Evolutionary conservation across 1,140 invertebrate genomes (phyloP).

Genomic region (Sycophila sp.): DNA sequence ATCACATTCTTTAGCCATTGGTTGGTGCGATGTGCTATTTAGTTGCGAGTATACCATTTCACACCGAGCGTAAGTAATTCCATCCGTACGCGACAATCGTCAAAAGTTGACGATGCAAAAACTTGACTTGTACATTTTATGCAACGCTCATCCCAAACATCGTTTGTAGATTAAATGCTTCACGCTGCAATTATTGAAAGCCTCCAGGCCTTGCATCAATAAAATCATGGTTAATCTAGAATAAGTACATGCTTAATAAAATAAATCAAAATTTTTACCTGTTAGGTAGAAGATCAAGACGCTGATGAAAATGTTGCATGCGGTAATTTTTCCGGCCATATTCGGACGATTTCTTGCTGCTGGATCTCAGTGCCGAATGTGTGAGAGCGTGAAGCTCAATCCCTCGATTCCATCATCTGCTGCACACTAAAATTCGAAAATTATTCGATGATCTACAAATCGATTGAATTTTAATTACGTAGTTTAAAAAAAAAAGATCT

Average conservation of each 20-base stretch:
- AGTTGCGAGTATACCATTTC: not conserved
- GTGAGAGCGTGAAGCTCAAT: not conserved
- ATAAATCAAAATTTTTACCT: conserved; percentile 25
- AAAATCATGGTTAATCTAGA: too few species aligned
- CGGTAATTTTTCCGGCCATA: conserved; percentile 1
- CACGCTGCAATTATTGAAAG: too few species aligned
- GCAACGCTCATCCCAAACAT: too few species aligned
- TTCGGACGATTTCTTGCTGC: not conserved
- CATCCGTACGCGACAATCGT: not conserved
- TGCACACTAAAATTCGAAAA: too few species aligned
- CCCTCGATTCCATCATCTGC: conserved; percentile 23
- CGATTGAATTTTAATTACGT: too few species aligned
- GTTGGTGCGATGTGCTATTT: not conserved
- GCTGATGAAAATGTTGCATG: not conserved
- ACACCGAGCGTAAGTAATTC: not conserved
- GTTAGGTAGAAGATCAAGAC: not conserved
- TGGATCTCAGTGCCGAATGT: not conserved
- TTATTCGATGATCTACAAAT: too few species aligned
- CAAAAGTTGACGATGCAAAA: conserved; percentile 17
- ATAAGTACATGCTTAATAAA: too few species aligned
- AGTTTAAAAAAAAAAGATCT: too few species aligned
- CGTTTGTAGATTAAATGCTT: too few species aligned
- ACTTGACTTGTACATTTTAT: not conserved
- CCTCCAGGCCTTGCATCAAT: too few species aligned
- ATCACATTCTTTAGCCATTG: not conserved